phyloP scores from a whole-genome alignment of 2,888 invertebrate genomes.

The Platycheirus albimanus region DNA sequence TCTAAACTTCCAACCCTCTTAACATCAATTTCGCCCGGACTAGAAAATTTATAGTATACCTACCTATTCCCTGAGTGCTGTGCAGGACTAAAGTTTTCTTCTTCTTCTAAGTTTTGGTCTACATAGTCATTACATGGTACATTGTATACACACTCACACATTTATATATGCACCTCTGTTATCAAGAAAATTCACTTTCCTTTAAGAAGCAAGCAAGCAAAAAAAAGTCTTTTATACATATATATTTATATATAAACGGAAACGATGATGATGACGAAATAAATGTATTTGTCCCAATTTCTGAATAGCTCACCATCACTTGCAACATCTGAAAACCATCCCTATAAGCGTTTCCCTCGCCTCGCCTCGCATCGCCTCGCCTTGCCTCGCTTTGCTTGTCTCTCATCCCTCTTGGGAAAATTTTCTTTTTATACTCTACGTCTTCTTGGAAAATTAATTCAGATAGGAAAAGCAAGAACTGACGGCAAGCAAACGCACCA shows the following conservation, averaged over 20 bases:
- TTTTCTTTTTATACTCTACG: constrained; percentile 64
- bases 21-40: constrained; percentile 64
- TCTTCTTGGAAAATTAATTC: constrained; percentile 72
- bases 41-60: constrained; percentile 23
- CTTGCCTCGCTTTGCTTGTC: background rate
- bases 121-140: constrained; percentile 27
- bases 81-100: constrained; percentile 48
- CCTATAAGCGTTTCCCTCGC: too few species aligned
- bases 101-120: constrained; percentile 38
- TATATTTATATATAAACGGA: constrained; percentile 14
- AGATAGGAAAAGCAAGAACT: constrained; percentile 49
- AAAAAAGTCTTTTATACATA: too few species aligned
- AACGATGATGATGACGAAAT: constrained; percentile 44
- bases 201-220: constrained; percentile 28
- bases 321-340: constrained; percentile 65
- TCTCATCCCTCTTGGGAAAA: constrained; percentile 65
- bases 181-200: constrained; percentile 67
- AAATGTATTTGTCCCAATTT: constrained; percentile 68
- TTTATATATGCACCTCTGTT: constrained; percentile 58
- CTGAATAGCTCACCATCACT: constrained; percentile 67
- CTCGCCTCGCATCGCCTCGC: background rate
- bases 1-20: constrained; percentile 65
- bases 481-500: constrained; percentile 66
- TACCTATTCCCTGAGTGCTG: constrained; percentile 23
- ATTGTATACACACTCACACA: constrained; percentile 16